A percentile compares a stretch with the other conserved stretches of the same genome.
Conservation (phyloP, 1,140 invertebrate species). For the Amyelois transitella region DNA sequence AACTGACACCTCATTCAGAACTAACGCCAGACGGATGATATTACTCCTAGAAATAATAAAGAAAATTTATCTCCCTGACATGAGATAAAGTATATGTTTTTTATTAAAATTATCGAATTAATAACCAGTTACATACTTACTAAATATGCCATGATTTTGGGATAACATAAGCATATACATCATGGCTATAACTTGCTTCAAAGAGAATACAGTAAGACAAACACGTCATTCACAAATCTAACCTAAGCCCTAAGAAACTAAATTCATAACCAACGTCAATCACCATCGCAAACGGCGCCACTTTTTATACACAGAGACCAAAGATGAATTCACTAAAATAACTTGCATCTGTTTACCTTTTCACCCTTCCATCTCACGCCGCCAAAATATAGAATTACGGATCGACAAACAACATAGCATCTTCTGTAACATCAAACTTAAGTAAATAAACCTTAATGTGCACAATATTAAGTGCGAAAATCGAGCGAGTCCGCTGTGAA, state of each 20-base stretch:
- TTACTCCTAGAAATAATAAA: no score
- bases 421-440: conserved; percentile 8
- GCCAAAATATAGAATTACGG: conserved; percentile 70
- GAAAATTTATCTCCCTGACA: no score
- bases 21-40: no score
- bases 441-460: conserved; percentile 20
- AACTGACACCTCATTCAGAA: no score
- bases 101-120: no score
- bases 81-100: no score
- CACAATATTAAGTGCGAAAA: conserved; percentile 28
- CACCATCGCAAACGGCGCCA: conserved; percentile 52
- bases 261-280: conserved; percentile 54
- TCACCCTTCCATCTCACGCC: conserved; percentile 65
- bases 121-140: no score
- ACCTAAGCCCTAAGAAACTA: conserved; percentile 25
- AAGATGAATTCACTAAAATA: conserved; percentile 70
- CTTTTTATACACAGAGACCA: conserved; percentile 61
- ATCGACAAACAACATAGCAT: conserved; percentile 37
- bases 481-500: conserved; percentile 18
- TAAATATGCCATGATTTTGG: background rate
- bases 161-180: background rate
- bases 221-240: background rate
- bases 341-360: conserved; percentile 64
- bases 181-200: background rate
- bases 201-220: background rate